These are phyloP conservation scores for Leptogaster cylindrica DNA, from an alignment of 2,888 invertebrate species.

Conservation along the genomic window DNA sequence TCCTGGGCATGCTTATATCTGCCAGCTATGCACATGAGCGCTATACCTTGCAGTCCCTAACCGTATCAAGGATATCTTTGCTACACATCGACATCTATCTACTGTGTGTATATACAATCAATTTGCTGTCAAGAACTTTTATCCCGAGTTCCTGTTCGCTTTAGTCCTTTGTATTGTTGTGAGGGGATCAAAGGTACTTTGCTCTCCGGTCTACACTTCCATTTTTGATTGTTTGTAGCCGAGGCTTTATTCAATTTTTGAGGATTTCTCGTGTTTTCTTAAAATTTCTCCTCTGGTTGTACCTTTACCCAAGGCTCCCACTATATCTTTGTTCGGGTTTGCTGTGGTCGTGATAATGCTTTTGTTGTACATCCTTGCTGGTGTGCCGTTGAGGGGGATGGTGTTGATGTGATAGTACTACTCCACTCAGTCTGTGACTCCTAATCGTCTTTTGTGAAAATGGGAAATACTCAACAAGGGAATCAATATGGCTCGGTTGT, in stretches of 20 bases:
- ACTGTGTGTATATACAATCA: constrained; percentile 32
- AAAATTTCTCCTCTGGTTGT: constrained; percentile 26
- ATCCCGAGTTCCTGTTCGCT: constrained; percentile 29
- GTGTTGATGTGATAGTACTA: constrained; percentile 30
- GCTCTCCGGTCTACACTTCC: constrained; percentile 35
- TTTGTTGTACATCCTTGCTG: constrained; percentile 2
- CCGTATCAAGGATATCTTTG: not conserved
- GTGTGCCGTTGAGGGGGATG: constrained; percentile 1
- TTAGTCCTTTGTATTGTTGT: constrained; percentile 19
- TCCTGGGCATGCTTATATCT: constrained; percentile 41
- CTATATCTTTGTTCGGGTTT: constrained; percentile 4
- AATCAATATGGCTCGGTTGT: constrained; percentile 32
- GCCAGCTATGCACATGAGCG: constrained; percentile 24
- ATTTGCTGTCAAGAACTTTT: constrained; percentile 41
- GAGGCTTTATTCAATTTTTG: constrained; percentile 36
- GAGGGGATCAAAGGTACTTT: constrained; percentile 39
- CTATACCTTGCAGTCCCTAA: constrained; percentile 21
- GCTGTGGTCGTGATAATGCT: constrained; percentile 3
- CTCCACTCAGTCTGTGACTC: constrained; percentile 27
- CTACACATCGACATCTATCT: not conserved
- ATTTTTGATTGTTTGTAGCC: constrained; percentile 41
- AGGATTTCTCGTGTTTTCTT: constrained; percentile 37
- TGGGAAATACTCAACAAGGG: constrained; percentile 27
- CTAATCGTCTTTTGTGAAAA: constrained; percentile 38
- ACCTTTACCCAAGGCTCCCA: constrained; percentile 5